phyloP scores from a whole-genome alignment of 2,888 invertebrate species.

The Leptinotarsa peninsularis region DNA sequence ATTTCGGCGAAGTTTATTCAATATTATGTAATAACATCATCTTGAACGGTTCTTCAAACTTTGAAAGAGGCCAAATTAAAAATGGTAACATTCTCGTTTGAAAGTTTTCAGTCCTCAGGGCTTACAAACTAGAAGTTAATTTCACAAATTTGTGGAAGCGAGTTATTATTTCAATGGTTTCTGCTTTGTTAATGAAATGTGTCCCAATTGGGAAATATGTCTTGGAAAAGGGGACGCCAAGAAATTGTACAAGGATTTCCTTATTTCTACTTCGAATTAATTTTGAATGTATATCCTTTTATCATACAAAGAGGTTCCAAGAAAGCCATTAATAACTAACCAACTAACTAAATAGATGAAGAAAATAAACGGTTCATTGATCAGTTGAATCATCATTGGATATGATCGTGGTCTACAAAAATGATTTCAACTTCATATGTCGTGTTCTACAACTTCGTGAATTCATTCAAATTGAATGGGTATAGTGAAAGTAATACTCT shows the following conservation, averaged over 20 bases:
- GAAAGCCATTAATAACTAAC: no score
- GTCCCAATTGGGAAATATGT: neutral
- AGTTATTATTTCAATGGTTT: slow-evolving; percentile 9
- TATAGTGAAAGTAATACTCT: no score
- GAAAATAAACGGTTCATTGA: no score
- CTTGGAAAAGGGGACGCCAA: no score
- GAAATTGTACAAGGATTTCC: neutral
- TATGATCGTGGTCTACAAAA: no score
- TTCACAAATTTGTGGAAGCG: slow-evolving; percentile 19
- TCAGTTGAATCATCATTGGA: no score
- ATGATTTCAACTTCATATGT: no score
- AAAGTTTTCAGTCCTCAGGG: slow-evolving; percentile 42
- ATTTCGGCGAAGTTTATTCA: slow-evolving; percentile 21
- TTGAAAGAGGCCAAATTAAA: slow-evolving; percentile 53
- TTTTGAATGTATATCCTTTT: no score
- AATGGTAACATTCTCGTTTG: slow-evolving; percentile 48
- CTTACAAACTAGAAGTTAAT: slow-evolving; percentile 25
- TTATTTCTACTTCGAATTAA: neutral
- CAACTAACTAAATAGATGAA: no score
- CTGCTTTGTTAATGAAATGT: neutral
- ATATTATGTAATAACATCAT: slow-evolving; percentile 43
- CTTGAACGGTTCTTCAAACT: slow-evolving; percentile 50
- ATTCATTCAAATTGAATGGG: no score
- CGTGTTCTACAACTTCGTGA: no score
- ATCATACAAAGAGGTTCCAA: no score